Conservation (phyloP, 2,888 invertebrate species). For the Ochropleura plecta region DNA sequence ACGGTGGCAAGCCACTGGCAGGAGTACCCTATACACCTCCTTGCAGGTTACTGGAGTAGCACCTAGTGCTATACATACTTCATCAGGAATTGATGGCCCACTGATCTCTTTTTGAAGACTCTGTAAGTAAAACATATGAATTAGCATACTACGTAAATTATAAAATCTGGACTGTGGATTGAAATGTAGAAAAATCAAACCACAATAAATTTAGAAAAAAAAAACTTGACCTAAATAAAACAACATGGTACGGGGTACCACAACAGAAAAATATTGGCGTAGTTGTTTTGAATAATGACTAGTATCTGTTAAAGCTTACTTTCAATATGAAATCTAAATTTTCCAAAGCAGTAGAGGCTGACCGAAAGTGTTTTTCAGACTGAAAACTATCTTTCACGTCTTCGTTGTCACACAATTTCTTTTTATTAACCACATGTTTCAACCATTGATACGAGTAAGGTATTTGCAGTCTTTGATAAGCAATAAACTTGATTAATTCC, state of each 20-base stretch:
- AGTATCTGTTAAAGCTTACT: constrained; percentile 66
- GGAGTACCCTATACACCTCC: constrained; percentile 83
- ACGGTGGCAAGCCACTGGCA: constrained; percentile 83
- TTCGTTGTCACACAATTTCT: constrained; percentile 73
- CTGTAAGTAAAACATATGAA: constrained; percentile 69
- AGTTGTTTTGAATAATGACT: not conserved
- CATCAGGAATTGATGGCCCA: constrained; percentile 81
- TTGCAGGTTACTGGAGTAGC: constrained; percentile 83
- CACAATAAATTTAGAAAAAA: not conserved
- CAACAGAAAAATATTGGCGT: not conserved
- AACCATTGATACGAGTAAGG: constrained; percentile 88
- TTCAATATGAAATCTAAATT: constrained; percentile 86
- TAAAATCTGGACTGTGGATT: not conserved
- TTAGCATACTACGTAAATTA: not conserved
- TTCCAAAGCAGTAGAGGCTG: constrained; percentile 83
- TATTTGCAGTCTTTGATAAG: constrained; percentile 90
- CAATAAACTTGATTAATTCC: constrained; percentile 90
- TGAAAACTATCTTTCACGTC: constrained; percentile 79
- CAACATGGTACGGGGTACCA: not conserved
- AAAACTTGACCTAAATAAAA: too few species aligned
- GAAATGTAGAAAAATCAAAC: not conserved
- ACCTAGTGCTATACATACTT: constrained; percentile 85
- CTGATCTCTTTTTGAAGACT: constrained; percentile 84
- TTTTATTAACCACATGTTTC: constrained; percentile 84
- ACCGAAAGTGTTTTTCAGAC: constrained; percentile 84